Evolutionary conservation across 2,888 invertebrate genomes (phyloP).

Genomic region (Alitta virens): DNA sequence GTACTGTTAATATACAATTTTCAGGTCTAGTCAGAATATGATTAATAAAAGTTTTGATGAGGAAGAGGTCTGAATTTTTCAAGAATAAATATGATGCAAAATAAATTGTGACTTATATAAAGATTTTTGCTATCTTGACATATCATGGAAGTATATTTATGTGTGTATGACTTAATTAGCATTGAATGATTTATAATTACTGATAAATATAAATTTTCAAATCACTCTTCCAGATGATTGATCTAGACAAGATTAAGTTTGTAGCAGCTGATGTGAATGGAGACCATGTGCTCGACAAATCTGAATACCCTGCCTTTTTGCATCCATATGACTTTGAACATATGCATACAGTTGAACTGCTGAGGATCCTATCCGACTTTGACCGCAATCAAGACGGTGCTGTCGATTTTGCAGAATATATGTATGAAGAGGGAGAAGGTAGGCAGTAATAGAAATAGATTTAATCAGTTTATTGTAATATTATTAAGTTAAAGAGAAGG

Average conservation of each 20-base stretch:
- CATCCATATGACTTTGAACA: constrained; percentile 89
- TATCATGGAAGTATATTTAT: no score
- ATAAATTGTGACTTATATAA: no score
- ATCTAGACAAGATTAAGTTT: constrained; percentile 78
- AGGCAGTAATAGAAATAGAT: no score
- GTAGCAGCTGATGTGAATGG: constrained; percentile 78
- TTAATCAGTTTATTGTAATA: no score
- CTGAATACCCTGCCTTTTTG: constrained; percentile 84
- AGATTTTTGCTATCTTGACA: no score
- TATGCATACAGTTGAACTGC: constrained; percentile 65
- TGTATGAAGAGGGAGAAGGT: constrained; percentile 11
- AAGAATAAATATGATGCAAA: background rate
- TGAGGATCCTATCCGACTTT: constrained; percentile 73
- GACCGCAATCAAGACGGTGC: constrained; percentile 81
- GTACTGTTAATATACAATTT: background rate
- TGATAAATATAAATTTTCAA: no score
- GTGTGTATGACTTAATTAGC: no score
- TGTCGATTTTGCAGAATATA: constrained; percentile 76
- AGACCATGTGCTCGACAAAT: constrained; percentile 72
- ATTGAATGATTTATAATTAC: no score
- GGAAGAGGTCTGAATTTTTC: background rate
- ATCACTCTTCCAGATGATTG: constrained; percentile 13
- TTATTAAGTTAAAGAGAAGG: no score
- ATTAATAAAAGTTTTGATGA: background rate
- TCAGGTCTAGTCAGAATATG: background rate